Percentiles rank a stretch among this genome's conserved stretches.
Conservation (phyloP, 2,888 invertebrate species). For the Thecocarcelia acutangulata region DNA sequence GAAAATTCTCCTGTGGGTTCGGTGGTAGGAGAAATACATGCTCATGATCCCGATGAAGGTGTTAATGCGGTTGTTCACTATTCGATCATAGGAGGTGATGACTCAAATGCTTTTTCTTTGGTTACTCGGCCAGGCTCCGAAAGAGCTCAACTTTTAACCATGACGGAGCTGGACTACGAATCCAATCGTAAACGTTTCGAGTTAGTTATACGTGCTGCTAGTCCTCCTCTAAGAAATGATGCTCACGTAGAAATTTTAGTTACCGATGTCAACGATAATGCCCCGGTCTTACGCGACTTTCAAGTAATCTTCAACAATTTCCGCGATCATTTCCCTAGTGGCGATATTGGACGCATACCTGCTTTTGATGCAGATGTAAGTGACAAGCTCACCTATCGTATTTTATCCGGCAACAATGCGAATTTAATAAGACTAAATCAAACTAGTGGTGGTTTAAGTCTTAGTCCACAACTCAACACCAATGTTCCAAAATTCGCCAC, state of each 20-base stretch:
- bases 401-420: conserved; percentile 96
- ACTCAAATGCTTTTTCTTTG: conserved; percentile 92
- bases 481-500: conserved; percentile 96
- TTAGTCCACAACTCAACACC: conserved; percentile 96
- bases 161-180: conserved; percentile 97
- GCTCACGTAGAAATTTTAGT: conserved; percentile 93
- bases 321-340: conserved; percentile 95
- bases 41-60: conserved; percentile 96
- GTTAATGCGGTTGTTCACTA: conserved; percentile 95
- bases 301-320: conserved; percentile 97
- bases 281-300: conserved; percentile 95
- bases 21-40: conserved; percentile 93
- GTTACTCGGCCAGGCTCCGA: conserved; percentile 91
- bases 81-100: conserved; percentile 96
- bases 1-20: conserved; percentile 99
- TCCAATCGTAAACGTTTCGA: conserved; percentile 95
- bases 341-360: conserved; percentile 94
- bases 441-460: conserved; percentile 90
- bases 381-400: conserved; percentile 90
- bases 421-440: conserved; percentile 92
- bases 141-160: conserved; percentile 92
- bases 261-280: conserved; percentile 97
- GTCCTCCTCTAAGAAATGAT: conserved; percentile 93
- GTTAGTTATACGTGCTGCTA: conserved; percentile 93
- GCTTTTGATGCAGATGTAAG: conserved; percentile 97